Evolutionary conservation across 2,113 vertebrate genomes (phyloP).

Genomic region (Spermophilus dauricus): DNA sequence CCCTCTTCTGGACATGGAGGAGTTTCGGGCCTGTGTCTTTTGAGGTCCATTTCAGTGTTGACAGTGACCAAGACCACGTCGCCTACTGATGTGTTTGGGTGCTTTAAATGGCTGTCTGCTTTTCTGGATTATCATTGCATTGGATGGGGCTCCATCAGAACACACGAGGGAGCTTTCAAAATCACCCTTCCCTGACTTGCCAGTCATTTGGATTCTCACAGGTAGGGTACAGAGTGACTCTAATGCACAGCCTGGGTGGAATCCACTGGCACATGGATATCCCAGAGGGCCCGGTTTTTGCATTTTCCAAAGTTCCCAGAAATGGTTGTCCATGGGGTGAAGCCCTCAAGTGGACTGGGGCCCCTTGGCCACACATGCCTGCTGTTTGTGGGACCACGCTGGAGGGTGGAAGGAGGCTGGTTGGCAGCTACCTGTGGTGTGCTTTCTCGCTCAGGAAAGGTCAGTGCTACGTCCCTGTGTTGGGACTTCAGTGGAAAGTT

Average conservation of each 20-base stretch:
- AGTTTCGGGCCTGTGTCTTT: neutral
- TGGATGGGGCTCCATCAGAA: neutral
- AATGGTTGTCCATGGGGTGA: neutral
- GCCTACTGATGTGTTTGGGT: neutral
- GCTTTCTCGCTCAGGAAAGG: neutral
- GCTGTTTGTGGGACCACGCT: neutral
- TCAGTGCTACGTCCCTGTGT: neutral
- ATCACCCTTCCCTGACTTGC: neutral
- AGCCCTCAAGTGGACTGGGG: neutral
- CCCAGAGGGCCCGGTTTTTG: neutral
- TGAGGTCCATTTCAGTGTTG: neutral
- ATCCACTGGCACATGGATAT: neutral
- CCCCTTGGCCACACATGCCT: neutral
- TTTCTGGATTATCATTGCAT: neutral
- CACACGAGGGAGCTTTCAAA: neutral
- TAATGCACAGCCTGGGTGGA: neutral
- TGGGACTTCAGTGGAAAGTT: neutral
- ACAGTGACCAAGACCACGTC: neutral
- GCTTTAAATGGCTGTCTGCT: neutral
- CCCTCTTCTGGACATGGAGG: neutral
- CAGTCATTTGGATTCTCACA: neutral
- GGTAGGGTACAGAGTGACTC: neutral
- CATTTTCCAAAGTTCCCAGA: constrained; percentile 9
- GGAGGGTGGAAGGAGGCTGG: neutral
- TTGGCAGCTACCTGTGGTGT: neutral